Base-by-base conservation (phyloP, 1,140 invertebrate species). In the Musca vetustissima region DNA sequence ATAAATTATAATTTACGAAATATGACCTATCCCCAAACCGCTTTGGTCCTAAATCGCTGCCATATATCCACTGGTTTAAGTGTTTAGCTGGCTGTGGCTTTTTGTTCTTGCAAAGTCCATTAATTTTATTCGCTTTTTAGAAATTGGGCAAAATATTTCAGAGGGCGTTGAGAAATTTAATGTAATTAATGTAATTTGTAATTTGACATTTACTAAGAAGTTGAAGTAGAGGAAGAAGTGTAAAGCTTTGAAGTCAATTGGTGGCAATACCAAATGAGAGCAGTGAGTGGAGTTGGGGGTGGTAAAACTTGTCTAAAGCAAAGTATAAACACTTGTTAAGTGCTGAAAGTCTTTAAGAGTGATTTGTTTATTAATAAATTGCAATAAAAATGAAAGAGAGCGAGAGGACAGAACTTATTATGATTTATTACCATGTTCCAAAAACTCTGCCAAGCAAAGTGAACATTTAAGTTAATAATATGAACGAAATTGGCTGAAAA, bases 261-360 rank as follows among this genome's bases (percentile, higher is more conserved):
- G 13, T 17, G 1, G 28, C 3, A 57, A 57, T n/a, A n/a, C n/a
- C n/a, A 25, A 57, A 24, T 21, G 53, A 21, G 28, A 28, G 32
- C 28, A 4, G 28, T 28, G n/a, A 28, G 28, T 4, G 8, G 28
- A 4, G 28, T 28, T 28, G 8, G 28, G 28, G 8, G n/a, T n/a
- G 28, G 28, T 8, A 28, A 28, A 28, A 28, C 3, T 28, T 24
- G 25, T 59, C 24, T 59, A 59, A 59, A 59, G 25, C 55, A 59
- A 59, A 59, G n/a, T 28, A 59, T 32, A 59, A 59, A 59, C 55
- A 59, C 25, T 59, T 59, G 55, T 59, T 59, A 59, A 59, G 25
- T 59, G 55, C 28, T 59, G 55, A 59, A 59, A 59, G 55, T 59
- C 55, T 59, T 59, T 59, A 59, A 59, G 28, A 59, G 55, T 59